phyloP scores from a whole-genome alignment of 2,888 invertebrate species.

The Epistrophe grossulariae region DNA sequence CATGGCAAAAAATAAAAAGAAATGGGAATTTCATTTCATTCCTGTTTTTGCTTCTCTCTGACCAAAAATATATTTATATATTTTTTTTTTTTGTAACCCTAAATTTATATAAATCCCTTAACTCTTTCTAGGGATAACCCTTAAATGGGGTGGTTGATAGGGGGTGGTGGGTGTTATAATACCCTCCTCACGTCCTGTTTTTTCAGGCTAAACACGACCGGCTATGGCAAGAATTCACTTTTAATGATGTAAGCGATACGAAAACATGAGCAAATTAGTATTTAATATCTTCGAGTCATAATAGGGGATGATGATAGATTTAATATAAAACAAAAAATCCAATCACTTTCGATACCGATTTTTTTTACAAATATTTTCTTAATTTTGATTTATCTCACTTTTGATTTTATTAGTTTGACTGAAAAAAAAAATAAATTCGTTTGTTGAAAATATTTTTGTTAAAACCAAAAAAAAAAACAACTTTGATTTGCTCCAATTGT shows the following conservation, averaged over 20 bases:
- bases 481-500: conserved; percentile 5
- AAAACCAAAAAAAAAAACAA: background rate
- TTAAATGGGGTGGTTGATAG: background rate
- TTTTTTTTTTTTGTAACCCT: conserved; percentile 35
- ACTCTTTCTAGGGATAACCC: conserved; percentile 36
- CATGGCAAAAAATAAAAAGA: background rate
- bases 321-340: background rate
- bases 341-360: background rate
- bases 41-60: background rate
- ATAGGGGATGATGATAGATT: background rate
- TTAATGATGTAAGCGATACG: conserved; percentile 59
- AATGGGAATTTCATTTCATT: conserved; percentile 23
- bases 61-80: conserved; percentile 22
- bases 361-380: background rate
- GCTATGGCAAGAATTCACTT: conserved; percentile 29
- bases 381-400: conserved; percentile 6
- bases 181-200: conserved; percentile 26
- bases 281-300: background rate
- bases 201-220: conserved; percentile 48
- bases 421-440: conserved; percentile 15
- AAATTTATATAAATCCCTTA: conserved; percentile 47
- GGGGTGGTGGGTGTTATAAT: conserved; percentile 21
- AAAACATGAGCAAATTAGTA: conserved; percentile 29
- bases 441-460: conserved; percentile 1
- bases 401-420: background rate